These are phyloP conservation scores for Akabosia matsudoensis DNA, from an alignment of 1,140 invertebrate species.

Conservation along the genomic window DNA sequence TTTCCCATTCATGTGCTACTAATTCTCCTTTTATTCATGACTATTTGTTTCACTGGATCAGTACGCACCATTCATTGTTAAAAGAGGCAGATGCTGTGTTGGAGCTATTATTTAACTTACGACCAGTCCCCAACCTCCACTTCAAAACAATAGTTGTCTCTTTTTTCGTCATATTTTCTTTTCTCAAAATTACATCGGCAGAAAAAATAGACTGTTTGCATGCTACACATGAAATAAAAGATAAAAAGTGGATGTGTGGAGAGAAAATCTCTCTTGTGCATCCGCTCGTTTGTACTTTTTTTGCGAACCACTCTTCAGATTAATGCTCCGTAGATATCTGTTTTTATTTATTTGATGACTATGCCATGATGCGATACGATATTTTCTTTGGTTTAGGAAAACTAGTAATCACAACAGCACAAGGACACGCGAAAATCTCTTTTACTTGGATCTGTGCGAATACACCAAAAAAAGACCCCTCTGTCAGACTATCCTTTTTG, in stretches of 20 bases:
- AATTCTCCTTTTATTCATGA: too few relatives aligned
- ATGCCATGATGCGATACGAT: too few relatives aligned
- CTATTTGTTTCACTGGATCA: too few relatives aligned
- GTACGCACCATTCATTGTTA: neutral
- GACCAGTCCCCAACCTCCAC: neutral
- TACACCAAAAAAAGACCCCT: too few relatives aligned
- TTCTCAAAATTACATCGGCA: neutral
- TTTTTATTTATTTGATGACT: too few relatives aligned
- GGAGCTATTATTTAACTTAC: neutral
- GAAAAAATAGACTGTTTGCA: neutral
- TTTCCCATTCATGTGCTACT: too few relatives aligned
- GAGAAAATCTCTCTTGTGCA: neutral
- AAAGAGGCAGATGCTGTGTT: neutral
- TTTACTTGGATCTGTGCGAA: too few relatives aligned
- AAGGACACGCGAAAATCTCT: too few relatives aligned
- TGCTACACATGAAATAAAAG: too few relatives aligned
- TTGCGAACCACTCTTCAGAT: conserved; percentile 5
- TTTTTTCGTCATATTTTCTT: conserved; percentile 1
- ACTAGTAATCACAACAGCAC: too few relatives aligned
- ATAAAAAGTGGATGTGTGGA: neutral
- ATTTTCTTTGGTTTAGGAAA: too few relatives aligned
- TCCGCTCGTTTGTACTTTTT: neutral
- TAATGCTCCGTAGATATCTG: neutral
- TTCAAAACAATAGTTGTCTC: conserved; percentile 2
- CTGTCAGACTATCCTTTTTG: too few relatives aligned